Evolutionary conservation across 30 jellyfish, hydroid and myxozoan genomes (phyloP).

Genomic region (Aurelia sp.): DNA sequence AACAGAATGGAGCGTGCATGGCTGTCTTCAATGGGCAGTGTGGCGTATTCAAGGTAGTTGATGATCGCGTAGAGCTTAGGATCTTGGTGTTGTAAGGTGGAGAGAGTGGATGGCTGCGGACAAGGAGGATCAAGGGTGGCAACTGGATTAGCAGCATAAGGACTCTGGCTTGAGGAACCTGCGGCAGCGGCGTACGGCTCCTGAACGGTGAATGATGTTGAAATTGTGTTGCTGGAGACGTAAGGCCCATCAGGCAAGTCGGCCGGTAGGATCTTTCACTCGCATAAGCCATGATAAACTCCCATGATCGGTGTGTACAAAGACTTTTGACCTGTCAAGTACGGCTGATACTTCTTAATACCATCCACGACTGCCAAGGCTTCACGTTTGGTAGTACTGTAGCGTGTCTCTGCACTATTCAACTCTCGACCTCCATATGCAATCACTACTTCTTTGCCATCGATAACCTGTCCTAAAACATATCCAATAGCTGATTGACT

Average conservation of each 20-base stretch:
- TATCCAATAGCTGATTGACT: conserved; percentile 28
- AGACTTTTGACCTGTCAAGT: conserved; percentile 21
- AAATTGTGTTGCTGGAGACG: neutral
- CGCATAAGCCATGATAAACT: no score
- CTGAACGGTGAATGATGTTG: neutral
- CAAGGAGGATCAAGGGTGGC: no score
- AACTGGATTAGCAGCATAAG: no score
- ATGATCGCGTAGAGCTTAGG: no score
- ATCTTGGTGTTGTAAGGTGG: no score
- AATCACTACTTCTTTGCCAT: conserved; percentile 19
- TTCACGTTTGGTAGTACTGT: conserved; percentile 68
- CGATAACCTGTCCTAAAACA: conserved; percentile 21
- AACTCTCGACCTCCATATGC: no score
- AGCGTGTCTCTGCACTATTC: conserved; percentile 29
- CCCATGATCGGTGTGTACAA: conserved; percentile 46
- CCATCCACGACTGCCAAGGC: conserved; percentile 74
- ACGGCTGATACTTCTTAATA: conserved; percentile 31
- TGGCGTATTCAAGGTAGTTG: no score
- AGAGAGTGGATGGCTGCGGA: no score
- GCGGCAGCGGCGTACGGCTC: neutral
- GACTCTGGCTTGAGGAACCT: no score
- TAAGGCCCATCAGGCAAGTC: neutral
- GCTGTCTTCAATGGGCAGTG: no score
- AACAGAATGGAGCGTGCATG: no score
- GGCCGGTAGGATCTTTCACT: conserved; percentile 11